Evolutionary conservation across 2,888 invertebrate species (phyloP).

Genomic region (Erebia palarica): DNA sequence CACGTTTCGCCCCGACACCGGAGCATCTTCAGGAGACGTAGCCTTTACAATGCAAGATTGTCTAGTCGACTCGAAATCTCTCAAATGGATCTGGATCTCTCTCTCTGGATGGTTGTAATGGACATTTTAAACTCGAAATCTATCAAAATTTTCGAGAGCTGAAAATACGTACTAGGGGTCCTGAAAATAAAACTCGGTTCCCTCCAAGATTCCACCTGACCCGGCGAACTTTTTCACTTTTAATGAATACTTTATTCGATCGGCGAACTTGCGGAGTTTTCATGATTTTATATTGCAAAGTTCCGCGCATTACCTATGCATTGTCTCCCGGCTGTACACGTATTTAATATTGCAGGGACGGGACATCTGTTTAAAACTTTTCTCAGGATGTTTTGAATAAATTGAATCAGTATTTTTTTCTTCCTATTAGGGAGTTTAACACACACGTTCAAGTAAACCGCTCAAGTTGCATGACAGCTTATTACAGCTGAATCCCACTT

Average conservation of each 20-base stretch:
- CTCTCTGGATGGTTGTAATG: too few relatives aligned
- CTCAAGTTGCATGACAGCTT: too few relatives aligned
- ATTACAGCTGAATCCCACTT: too few relatives aligned
- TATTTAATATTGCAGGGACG: constrained; percentile 63
- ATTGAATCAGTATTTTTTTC: constrained; percentile 34
- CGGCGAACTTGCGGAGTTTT: constrained; percentile 62
- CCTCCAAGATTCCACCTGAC: constrained; percentile 59
- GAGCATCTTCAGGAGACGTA: too few relatives aligned
- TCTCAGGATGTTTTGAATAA: constrained; percentile 33
- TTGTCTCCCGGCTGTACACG: constrained; percentile 62
- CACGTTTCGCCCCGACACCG: too few relatives aligned
- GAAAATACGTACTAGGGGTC: too few relatives aligned
- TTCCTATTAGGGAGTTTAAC: background rate
- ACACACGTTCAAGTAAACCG: background rate
- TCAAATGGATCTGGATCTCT: too few relatives aligned
- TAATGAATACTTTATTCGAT: constrained; percentile 77
- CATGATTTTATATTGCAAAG: constrained; percentile 79
- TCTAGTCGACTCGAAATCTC: too few relatives aligned
- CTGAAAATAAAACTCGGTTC: constrained; percentile 33
- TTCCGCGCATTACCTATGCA: constrained; percentile 74
- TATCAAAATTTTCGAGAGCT: too few relatives aligned
- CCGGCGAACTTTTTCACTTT: constrained; percentile 54
- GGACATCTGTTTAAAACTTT: constrained; percentile 39
- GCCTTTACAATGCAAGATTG: too few relatives aligned
- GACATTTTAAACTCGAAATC: too few relatives aligned